Percentiles rank a stretch among this genome's conserved stretches.
phyloP scores from a whole-genome alignment of 2,888 invertebrate species.

The Nephrocerus scutellatus region DNA sequence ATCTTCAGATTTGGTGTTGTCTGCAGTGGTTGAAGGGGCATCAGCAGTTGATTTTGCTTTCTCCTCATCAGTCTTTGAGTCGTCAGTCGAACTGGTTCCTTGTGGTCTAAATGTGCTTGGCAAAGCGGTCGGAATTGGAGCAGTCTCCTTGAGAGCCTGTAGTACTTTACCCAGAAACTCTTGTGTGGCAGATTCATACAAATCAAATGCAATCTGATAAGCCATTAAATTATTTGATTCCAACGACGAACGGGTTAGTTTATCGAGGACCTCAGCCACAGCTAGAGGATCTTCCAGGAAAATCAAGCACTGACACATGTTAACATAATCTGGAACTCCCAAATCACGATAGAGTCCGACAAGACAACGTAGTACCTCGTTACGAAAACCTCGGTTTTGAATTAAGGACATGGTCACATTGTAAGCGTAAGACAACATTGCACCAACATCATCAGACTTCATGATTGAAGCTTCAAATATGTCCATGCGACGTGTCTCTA shows the following conservation, averaged over 20 bases:
- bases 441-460: slow-evolving; percentile 82
- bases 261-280: slow-evolving; percentile 88
- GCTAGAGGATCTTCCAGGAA: slow-evolving; percentile 90
- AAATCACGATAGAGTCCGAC: slow-evolving; percentile 85
- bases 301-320: slow-evolving; percentile 96
- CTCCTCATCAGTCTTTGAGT: slow-evolving; percentile 35
- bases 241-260: slow-evolving; percentile 66
- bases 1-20: slow-evolving; percentile 49
- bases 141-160: slow-evolving; percentile 72
- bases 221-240: slow-evolving; percentile 87
- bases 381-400: slow-evolving; percentile 88
- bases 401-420: slow-evolving; percentile 95
- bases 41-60: slow-evolving; percentile 41
- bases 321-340: slow-evolving; percentile 91
- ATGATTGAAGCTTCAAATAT: slow-evolving; percentile 89
- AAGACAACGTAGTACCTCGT: slow-evolving; percentile 79
- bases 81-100: slow-evolving; percentile 45
- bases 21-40: slow-evolving; percentile 36
- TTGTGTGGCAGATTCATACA: slow-evolving; percentile 98
- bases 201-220: slow-evolving; percentile 97
- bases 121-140: slow-evolving; percentile 71
- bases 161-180: slow-evolving; percentile 86
- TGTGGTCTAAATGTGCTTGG: slow-evolving; percentile 69
- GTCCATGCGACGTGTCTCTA: slow-evolving; percentile 96
- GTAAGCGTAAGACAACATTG: slow-evolving; percentile 91